Evolutionary conservation across 1,140 invertebrate species (phyloP).

Genomic region (Hycleus phaleratus): DNA sequence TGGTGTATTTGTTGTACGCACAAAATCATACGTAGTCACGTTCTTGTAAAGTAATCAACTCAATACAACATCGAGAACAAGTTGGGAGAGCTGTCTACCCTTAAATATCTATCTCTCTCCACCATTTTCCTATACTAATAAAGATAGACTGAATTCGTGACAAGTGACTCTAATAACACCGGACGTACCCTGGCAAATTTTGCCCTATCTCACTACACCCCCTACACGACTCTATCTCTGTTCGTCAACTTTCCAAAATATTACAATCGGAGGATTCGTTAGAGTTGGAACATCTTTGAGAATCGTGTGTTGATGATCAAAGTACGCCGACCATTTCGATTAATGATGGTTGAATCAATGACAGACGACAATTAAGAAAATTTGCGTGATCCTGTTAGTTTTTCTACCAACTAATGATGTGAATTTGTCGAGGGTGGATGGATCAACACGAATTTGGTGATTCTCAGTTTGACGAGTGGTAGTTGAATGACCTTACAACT

Average conservation of each 20-base stretch:
- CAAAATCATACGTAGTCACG: conserved; percentile 7
- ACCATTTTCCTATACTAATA: conserved; percentile 5
- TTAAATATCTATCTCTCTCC: neutral
- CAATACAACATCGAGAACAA: neutral
- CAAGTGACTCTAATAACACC: conserved; percentile 17
- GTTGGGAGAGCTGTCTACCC: neutral
- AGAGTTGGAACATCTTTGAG: no score
- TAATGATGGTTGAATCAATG: no score
- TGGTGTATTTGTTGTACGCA: neutral
- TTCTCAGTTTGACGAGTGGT: no score
- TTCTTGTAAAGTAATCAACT: conserved; percentile 16
- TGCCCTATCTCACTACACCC: neutral
- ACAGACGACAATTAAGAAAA: no score
- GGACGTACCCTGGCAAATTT: conserved; percentile 12
- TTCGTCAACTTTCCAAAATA: neutral
- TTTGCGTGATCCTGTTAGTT: no score
- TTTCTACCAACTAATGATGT: no score
- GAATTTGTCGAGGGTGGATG: no score
- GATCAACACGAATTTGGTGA: no score
- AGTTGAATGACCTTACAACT: no score
- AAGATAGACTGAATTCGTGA: conserved; percentile 14
- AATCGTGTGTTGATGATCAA: no score
- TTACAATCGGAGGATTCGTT: no score
- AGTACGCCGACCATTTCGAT: no score
- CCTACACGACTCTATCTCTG: neutral